These are phyloP conservation scores for Heliconius ethilla DNA, from an alignment of 2,888 invertebrate genomes.

Conservation along the genomic window DNA sequence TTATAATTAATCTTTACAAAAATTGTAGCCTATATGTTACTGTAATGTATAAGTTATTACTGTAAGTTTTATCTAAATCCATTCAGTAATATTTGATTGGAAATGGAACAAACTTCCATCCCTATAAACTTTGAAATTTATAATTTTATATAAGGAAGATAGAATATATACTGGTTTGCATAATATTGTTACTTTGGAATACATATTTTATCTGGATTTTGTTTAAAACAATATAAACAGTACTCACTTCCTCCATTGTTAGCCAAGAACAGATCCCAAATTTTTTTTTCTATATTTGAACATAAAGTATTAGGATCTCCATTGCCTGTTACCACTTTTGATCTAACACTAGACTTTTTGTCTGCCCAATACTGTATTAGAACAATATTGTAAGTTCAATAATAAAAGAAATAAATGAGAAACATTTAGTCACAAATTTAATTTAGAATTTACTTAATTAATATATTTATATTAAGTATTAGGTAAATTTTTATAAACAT, in stretches of 20 bases:
- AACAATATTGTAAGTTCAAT: neutral
- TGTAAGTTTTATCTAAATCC: too few species aligned
- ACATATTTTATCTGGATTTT: too few species aligned
- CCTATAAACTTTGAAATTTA: too few species aligned
- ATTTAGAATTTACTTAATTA: neutral
- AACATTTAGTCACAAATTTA: neutral
- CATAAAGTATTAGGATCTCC: slow-evolving; percentile 66
- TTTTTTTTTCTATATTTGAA: slow-evolving; percentile 74
- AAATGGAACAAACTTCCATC: too few species aligned
- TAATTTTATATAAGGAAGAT: too few species aligned
- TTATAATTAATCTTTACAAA: too few species aligned
- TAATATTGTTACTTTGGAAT: too few species aligned
- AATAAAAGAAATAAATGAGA: neutral
- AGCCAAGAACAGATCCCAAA: slow-evolving; percentile 71
- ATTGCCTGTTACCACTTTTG: slow-evolving; percentile 66
- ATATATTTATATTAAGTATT: neutral
- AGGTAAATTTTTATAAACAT: neutral
- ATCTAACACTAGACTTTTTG: slow-evolving; percentile 73
- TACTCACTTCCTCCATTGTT: slow-evolving; percentile 51
- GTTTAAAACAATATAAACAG: neutral
- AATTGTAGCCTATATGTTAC: too few species aligned
- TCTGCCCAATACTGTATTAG: slow-evolving; percentile 73
- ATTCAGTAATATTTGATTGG: too few species aligned
- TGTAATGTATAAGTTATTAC: too few species aligned
- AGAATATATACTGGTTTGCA: too few species aligned